A percentile compares a stretch with the other conserved stretches of the same genome.
These are phyloP conservation scores for Dendrocincla fuliginosa DNA, from an alignment of 2,797 vertebrate genomes.

Conservation along the genomic window DNA sequence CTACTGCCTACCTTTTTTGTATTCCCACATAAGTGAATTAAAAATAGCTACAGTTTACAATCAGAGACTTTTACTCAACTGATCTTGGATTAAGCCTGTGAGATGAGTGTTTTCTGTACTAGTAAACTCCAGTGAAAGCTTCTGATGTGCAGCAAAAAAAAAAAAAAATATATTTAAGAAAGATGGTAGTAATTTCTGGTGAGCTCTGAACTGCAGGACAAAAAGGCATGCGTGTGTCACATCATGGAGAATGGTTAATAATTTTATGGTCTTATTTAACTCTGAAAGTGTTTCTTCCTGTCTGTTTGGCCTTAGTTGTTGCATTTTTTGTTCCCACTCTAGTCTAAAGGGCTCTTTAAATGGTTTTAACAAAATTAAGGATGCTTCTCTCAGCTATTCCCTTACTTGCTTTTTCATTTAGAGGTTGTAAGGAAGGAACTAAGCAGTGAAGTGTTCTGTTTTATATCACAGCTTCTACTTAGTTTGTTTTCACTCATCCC, in stretches of 20 bases:
- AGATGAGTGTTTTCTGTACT: conserved; percentile 30
- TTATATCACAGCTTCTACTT: conserved; percentile 86
- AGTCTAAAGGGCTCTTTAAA: background rate
- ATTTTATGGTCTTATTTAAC: background rate
- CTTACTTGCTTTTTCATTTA: conserved; percentile 47
- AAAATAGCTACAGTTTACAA: background rate
- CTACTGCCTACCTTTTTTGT: background rate
- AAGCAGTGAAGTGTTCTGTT: conserved; percentile 80
- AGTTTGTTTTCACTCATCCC: conserved; percentile 86
- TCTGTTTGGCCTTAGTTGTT: conserved; percentile 14
- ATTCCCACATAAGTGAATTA: background rate
- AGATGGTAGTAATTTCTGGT: background rate
- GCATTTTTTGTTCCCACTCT: background rate
- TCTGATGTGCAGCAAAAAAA: background rate
- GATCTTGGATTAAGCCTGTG: conserved; percentile 43
- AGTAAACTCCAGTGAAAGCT: background rate
- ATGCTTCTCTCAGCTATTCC: conserved; percentile 47
- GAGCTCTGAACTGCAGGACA: background rate
- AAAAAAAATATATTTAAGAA: background rate
- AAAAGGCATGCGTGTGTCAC: background rate
- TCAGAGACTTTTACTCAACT: background rate
- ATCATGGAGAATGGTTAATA: background rate
- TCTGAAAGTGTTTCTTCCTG: conserved; percentile 5
- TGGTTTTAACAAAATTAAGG: conserved; percentile 10
- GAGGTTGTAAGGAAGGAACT: conserved; percentile 66